Evolutionary conservation across 2,113 vertebrate genomes (phyloP).

Genomic region (Trachemys scripta): DNA sequence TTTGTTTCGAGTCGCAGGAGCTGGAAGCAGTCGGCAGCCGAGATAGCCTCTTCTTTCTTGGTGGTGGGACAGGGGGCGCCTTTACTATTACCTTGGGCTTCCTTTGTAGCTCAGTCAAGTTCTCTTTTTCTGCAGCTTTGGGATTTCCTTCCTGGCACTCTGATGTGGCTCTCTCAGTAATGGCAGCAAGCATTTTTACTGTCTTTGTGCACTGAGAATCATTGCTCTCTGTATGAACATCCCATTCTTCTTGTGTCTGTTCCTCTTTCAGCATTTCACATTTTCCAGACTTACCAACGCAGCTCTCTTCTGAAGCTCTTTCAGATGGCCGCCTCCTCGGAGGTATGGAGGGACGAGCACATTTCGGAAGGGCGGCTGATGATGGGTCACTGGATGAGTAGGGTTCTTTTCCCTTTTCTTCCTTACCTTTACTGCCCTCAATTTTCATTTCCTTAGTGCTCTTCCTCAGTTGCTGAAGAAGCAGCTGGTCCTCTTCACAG

Average conservation of each 20-base stretch:
- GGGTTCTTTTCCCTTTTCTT: conserved; percentile 47
- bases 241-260: conserved; percentile 19
- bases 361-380: conserved; percentile 48
- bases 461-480: conserved; percentile 22
- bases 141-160: conserved; percentile 52
- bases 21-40: not conserved
- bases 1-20: not conserved
- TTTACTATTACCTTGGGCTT: conserved; percentile 34
- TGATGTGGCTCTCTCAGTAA: not conserved
- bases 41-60: conserved; percentile 79
- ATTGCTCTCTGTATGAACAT: not conserved
- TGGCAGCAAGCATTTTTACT: conserved; percentile 36
- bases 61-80: conserved; percentile 83
- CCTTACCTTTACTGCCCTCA: conserved; percentile 22
- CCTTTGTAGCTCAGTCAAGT: not conserved
- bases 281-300: conserved; percentile 22
- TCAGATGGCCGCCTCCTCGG: conserved; percentile 53
- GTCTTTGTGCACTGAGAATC: not conserved
- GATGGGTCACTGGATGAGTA: conserved; percentile 6
- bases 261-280: conserved; percentile 7
- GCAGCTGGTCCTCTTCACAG: conserved; percentile 43
- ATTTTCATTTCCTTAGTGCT: conserved; percentile 56
- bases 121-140: not conserved
- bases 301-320: not conserved
- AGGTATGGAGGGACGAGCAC: conserved; percentile 53